A percentile compares a stretch with the other conserved stretches of the same genome.
These are phyloP conservation scores for Falco biarmicus DNA, from an alignment of 2,797 vertebrate genomes.

Conservation along the genomic window DNA sequence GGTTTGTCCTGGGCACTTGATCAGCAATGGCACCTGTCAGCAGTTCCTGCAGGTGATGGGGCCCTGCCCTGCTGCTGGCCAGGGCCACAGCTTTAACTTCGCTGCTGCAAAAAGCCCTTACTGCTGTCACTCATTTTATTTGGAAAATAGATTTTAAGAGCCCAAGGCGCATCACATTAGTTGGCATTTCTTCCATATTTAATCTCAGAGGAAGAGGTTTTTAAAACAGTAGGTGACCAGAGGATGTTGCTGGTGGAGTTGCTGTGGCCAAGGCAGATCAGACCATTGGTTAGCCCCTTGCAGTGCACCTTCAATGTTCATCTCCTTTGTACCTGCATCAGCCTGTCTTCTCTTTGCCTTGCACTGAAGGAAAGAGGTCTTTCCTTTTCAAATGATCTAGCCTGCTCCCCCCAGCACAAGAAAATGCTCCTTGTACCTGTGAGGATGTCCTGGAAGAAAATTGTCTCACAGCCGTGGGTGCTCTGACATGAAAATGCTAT, in stretches of 20 bases:
- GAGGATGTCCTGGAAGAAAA: neutral
- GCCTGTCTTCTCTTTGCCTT: neutral
- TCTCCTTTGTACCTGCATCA: neutral
- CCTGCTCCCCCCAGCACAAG: accelerated
- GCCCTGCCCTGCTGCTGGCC: accelerated
- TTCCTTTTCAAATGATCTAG: neutral
- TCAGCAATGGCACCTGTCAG: too few relatives aligned
- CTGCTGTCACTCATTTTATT: neutral
- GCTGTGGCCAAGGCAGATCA: neutral
- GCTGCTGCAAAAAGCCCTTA: neutral
- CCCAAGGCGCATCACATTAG: neutral
- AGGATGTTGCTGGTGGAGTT: neutral
- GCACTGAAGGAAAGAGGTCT: neutral
- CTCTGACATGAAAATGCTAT: neutral
- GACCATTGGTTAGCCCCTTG: accelerated
- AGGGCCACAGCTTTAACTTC: neutral
- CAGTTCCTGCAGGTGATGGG: neutral
- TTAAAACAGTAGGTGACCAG: neutral
- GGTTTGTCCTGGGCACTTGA: accelerated
- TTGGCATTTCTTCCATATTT: neutral
- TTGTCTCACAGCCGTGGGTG: neutral
- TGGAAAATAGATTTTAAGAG: neutral
- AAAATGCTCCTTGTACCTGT: too few relatives aligned
- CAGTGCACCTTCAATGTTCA: neutral
- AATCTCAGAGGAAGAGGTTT: neutral